Evolutionary conservation across 2,113 vertebrate genomes (phyloP).

Genomic region (Ictalurus punctatus): DNA sequence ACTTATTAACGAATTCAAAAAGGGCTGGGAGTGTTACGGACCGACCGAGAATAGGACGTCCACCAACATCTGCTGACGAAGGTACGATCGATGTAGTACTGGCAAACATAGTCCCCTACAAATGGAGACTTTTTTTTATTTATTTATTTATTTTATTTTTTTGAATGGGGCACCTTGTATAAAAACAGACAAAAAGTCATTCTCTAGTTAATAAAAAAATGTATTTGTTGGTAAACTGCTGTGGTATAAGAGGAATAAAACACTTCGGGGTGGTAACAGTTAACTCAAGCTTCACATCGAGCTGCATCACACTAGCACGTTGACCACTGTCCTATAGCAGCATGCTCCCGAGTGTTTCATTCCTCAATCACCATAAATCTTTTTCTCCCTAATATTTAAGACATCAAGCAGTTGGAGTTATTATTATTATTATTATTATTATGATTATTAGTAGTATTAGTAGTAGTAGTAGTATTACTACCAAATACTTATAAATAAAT

Average conservation of each 20-base stretch:
- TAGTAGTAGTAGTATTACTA: background rate
- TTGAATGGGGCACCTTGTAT: no score
- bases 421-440: background rate
- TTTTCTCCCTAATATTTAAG: background rate
- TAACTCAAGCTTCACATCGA: background rate
- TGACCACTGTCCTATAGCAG: background rate
- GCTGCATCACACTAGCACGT: background rate
- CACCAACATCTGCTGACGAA: no score
- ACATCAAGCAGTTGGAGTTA: background rate
- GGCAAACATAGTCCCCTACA: no score
- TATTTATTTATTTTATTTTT: no score
- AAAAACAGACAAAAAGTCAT: no score
- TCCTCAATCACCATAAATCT: no score
- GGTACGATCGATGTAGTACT: no score
- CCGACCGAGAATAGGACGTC: no score
- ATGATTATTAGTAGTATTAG: background rate
- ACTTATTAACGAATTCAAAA: no score
- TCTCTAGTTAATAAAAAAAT: background rate
- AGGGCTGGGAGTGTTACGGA: no score
- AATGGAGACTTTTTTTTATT: no score
- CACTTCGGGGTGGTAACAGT: background rate
- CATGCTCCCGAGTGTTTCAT: background rate
- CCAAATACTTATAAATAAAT: background rate
- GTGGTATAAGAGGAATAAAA: background rate
- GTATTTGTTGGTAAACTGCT: background rate